Base-by-base conservation (phyloP, 2,113 vertebrate genomes). In the Nerophis lumbriciformis region DNA sequence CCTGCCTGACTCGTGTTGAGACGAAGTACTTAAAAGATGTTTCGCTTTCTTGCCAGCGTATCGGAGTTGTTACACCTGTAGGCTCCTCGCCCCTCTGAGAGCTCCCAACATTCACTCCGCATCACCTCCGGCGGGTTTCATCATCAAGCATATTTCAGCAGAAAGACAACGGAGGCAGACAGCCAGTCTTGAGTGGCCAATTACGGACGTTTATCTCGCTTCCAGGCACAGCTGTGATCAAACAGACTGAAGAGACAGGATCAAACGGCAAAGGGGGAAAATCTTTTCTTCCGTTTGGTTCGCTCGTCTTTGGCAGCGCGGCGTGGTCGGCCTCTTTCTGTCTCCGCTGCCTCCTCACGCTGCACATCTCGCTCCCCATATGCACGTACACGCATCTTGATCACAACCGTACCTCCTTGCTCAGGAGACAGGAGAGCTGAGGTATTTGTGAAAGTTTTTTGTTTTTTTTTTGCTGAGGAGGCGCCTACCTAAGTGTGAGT, bases 121-220 rank as follows among this genome's bases (percentile, higher is more conserved):
- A 64, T 72, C 68, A 19, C 38, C 57, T 60, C 53, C 60, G 73
- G 74, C 51, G 69, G 53, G 75, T 82, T 86, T 86, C 78, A 79
- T 81, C 79, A 77, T 56, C 65, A 73, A 60, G 53, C 69, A 73
- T 64, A 72, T 85, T 76, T 80, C 73, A 76, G 76, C 60, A 55
- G 77, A 76, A 76, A 80, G 79, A 67, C 79, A 74, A 85, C 73
- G 36, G 78, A 83, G 55, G 80, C 66, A 85, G 86, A 84, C 80
- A 88, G 83, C 80, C 79, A 79, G 79, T 87, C 82, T 85, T 82
- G 82, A 87, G 87, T 85, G 83, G 82, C 85, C 87, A 87, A 87
- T 88, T 87, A 87, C 73, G 77, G 84, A 83, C 85, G 75, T 87
- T 88, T 88, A 87, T 84, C 85, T 85, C 77, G 65, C 84, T 87